Evolutionary conservation across 1,140 invertebrate species (phyloP).

Genomic region (Penaeus japonicus): DNA sequence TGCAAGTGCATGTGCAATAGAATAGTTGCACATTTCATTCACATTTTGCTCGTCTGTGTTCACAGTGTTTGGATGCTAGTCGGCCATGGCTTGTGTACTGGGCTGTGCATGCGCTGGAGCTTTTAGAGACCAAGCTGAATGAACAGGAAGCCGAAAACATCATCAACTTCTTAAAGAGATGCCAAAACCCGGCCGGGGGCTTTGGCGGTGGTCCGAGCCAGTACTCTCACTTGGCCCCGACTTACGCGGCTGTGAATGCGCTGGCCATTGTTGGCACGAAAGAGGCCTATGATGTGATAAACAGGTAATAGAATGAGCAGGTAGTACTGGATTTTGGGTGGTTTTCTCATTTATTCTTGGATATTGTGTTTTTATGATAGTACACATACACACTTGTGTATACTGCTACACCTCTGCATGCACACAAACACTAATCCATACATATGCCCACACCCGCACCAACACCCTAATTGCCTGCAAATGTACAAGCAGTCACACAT

Average conservation of each 20-base stretch:
- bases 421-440: no score
- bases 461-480: no score
- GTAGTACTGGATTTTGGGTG: background rate
- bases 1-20: background rate
- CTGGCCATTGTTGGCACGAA: conserved; percentile 87
- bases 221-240: conserved; percentile 90
- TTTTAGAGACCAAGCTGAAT: conserved; percentile 78
- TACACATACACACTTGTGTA: no score
- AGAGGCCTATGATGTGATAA: conserved; percentile 85
- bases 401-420: no score
- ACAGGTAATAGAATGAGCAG: conserved; percentile 72
- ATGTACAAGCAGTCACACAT: no score
- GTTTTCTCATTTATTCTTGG: no score
- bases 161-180: conserved; percentile 76
- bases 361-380: no score
- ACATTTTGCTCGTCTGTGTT: conserved; percentile 52
- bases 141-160: conserved; percentile 73
- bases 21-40: background rate
- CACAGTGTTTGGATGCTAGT: conserved; percentile 87
- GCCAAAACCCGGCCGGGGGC: conserved; percentile 83
- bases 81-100: conserved; percentile 95
- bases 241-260: conserved; percentile 95
- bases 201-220: conserved; percentile 95
- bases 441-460: no score
- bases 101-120: conserved; percentile 88